Evolutionary conservation across 1,140 invertebrate genomes (phyloP), one percentile per base, ranked within the genome.

Genomic region (Acarapis woodi): DNA sequence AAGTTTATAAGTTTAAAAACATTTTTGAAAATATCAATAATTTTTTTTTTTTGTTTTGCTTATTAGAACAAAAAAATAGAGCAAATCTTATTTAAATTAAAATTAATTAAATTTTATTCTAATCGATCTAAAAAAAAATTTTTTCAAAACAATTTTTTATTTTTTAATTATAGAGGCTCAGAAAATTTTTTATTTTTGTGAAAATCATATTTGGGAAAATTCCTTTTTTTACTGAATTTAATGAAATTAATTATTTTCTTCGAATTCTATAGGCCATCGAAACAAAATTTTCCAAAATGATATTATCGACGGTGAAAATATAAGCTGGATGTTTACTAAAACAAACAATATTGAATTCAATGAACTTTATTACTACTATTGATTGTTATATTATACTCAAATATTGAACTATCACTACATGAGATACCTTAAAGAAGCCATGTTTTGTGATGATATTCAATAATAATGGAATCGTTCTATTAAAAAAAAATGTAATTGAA

Each of bases 331-430:
- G 9, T 44, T 44, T 33, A 39, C 25, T 22, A 42, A 42, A 21
- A 38, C 37, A 12, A 39, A 14, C 15, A 31, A 18, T 2, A 32
- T 39, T n/a, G 43, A 44, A 34, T 44, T 44, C 25, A 44, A 42
- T 35, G 43, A 44, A 40, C 30, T 44, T 21, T 41, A 44, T 30
- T 44, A 44, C 20, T 44, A 43, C 25, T 44, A 44, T 34, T 44
- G 24, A 38, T 3, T 14, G 15, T 32, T 14, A 14, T 14, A 28
- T 14, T 8, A 14, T 28, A 8, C 25, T 14, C 25, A 28, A 28
- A 28, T 8, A 28, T 28, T 28, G 25, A 28, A 28, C 25, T 14
- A 28, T 9, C 14, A 8, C 8, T 28, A 14, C 8, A 8, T 9
- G 8, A 14, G 8, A 14, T 14, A 28, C 25, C 8, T 28, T 28